These are phyloP conservation scores for Sarcoramphus papa DNA, from an alignment of 2,797 vertebrate species.

Conservation along the genomic window DNA sequence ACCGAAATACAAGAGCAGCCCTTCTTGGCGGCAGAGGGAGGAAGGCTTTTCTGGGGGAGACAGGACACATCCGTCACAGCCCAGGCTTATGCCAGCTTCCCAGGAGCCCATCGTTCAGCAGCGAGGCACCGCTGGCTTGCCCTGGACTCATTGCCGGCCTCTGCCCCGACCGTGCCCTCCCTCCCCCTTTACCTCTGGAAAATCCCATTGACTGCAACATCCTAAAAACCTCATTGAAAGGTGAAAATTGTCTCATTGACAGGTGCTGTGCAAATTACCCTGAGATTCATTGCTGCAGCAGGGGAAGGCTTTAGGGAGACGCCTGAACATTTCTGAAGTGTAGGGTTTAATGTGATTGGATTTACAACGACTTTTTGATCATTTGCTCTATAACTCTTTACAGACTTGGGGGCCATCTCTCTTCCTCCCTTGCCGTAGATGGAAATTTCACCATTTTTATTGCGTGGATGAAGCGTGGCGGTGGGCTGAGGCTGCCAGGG, in stretches of 20 bases:
- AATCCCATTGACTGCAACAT: not conserved
- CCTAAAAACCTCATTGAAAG: not conserved
- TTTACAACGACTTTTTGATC: not conserved
- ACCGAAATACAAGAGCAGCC: not conserved
- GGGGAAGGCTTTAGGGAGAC: not conserved
- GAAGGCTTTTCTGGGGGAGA: not conserved
- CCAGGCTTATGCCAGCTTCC: not conserved
- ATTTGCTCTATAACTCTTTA: not conserved
- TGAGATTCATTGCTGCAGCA: not conserved
- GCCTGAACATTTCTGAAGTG: not conserved
- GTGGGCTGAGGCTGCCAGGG: not conserved
- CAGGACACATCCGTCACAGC: not conserved
- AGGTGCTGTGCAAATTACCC: not conserved
- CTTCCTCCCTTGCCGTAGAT: not conserved
- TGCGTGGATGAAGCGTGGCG: fast-evolving
- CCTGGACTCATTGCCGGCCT: not conserved
- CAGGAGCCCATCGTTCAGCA: not conserved
- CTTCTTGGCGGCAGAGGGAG: not conserved
- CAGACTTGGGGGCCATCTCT: not conserved
- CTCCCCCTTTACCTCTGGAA: not conserved
- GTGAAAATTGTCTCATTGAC: not conserved
- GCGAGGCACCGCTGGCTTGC: fast-evolving
- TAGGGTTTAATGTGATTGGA: not conserved
- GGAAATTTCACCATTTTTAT: not conserved
- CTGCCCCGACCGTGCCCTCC: fast-evolving